Evolutionary conservation across 2,888 invertebrate species (phyloP), one percentile per base, ranked within the genome.

Genomic region (Agonopterix heracliana): DNA sequence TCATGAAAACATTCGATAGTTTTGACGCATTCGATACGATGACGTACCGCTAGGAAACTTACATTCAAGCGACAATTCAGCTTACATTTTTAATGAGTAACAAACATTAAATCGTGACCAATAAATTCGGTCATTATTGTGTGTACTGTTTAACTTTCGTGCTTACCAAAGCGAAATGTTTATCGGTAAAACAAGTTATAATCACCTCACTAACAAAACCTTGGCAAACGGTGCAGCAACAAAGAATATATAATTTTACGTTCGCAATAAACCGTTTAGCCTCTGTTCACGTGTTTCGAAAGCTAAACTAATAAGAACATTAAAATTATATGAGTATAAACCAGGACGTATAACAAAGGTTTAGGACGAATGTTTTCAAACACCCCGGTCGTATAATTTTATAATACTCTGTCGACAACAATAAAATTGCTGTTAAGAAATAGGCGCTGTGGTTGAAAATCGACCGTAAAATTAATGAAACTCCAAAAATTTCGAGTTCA

Each of bases 311-410:
- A 84, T 83, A 80, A 74, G 75, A 71, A 68, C 63, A 78, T 80
- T 80, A 83, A 80, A 78, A 74, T 75, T 79, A 80, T 77, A 78
- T 64, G 72, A 74, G 68, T 68, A 61, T 67, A 58, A 64, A 73
- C 55, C 73, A 67, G 72, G 69, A 68, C 66, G 69, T 68, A 63
- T 7, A 9, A 77, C 74, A 77, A 81, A 76, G 74, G 71, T 73
- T 76, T 68, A 77, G 74, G 69, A 77, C 71, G 69, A 68, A 74
- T 82, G 75, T 83, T 81, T 81, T 73, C 78, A 79, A 84, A 81
- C 78, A 79, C 66, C 60, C 55, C 66, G 66, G 68, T 74, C 74
- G 64, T 81, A 82, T 77, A 79, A 79, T 77, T 83, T 81, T 81
- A 82, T 78, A 75, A 74, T 72, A 63, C 70, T 54, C 12, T 52